phyloP scores from a whole-genome alignment of 1,140 invertebrate species.

The Apis florea region DNA sequence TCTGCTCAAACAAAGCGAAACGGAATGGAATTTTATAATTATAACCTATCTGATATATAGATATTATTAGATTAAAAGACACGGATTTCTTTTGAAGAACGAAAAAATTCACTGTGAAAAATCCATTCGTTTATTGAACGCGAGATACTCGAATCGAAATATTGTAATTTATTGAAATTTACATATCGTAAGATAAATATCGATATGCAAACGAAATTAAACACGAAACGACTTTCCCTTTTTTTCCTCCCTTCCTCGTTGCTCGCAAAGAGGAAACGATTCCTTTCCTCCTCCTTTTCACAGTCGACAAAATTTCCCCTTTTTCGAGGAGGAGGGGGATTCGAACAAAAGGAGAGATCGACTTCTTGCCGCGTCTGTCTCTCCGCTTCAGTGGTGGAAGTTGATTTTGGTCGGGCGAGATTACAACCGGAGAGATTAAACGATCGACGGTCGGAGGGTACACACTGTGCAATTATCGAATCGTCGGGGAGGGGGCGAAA shows the following conservation, averaged over 20 bases:
- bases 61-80: too few relatives aligned
- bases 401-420: background rate
- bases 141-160: too few relatives aligned
- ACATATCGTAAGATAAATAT: too few relatives aligned
- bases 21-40: too few relatives aligned
- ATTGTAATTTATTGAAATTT: too few relatives aligned
- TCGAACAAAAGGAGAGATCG: background rate
- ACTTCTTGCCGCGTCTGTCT: background rate
- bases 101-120: too few relatives aligned
- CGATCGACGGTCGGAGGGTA: constrained; percentile 3
- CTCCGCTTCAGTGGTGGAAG: background rate
- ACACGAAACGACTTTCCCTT: background rate
- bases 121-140: too few relatives aligned
- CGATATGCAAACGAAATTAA: background rate
- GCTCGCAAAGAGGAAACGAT: background rate
- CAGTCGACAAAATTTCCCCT: background rate
- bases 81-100: too few relatives aligned
- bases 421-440: constrained; percentile 37
- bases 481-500: constrained; percentile 7
- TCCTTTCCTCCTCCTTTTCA: background rate
- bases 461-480: constrained; percentile 46
- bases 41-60: too few relatives aligned
- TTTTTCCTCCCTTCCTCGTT: background rate
- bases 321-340: background rate
- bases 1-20: too few relatives aligned